Evolutionary conservation across 2,797 vertebrate species (phyloP), one percentile per base, ranked within the genome.

Genomic region (Sebastes itinus): DNA sequence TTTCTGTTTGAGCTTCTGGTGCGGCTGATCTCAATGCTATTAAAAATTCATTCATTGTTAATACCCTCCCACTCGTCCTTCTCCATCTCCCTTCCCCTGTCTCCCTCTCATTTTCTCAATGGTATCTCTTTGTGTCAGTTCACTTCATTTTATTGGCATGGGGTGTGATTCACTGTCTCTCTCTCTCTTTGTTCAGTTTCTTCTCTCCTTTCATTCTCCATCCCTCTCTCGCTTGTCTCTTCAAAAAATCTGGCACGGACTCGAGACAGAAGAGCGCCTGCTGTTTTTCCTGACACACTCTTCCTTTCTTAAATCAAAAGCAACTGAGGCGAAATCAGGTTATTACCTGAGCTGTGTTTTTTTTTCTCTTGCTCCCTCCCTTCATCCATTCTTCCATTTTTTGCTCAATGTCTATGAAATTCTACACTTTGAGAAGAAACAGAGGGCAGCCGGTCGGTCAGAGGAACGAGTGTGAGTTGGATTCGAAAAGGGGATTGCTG

Each of bases 231-330:
- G 16, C 76, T 61, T 69, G 69, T 87, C 80, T 81, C 82, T 89
- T 81, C 52, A 85, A 85, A 90, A 49, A 90, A 89, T 92, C 87
- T 93, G 91, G 87, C 89, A 75, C 83, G 81, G 86, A 87, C 88
- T 90, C 81, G 78, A 89, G 90, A 87, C 90, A 89, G 89, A 83
- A 84, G 89, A 90, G 86, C 35, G 78, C 92, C 91, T 80, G 91
- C 92, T 93, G 92, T 78, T 89, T 91, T 64, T 83, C 85, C 88
- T 93, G 92, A 94, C 89, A 93, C 89, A 85, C 84, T 93, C 91
- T 94, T 94, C 93, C 91, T 92, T 81, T 89, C 92, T 82, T 89
- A 94, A 95, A 94, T 95, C 90, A 92, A 94, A 94, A 89, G 86
- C 92, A 93, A 91, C 92, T 92, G 87, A 93, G 90, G 89, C 76